These are phyloP conservation scores for Meloe dianella DNA, from an alignment of 2,888 invertebrate species.

Conservation along the genomic window DNA sequence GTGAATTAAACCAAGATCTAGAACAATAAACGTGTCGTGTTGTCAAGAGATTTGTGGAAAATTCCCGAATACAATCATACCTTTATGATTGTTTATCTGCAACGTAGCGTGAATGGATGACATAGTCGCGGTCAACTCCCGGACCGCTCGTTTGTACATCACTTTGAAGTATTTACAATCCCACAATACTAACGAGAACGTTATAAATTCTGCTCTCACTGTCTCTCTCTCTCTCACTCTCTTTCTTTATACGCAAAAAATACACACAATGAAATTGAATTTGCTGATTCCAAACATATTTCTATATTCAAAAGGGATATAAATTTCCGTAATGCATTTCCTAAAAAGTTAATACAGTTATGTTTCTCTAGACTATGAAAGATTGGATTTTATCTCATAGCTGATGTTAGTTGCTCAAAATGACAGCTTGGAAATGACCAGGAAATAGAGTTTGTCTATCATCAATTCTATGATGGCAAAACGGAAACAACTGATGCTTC, in stretches of 20 bases:
- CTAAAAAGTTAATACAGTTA: not conserved
- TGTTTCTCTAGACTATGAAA: constrained; percentile 25
- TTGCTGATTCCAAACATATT: constrained; percentile 30
- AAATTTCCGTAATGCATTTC: constrained; percentile 6
- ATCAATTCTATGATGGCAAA: constrained; percentile 40
- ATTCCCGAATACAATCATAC: constrained; percentile 29
- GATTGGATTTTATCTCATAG: constrained; percentile 38
- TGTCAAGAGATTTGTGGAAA: constrained; percentile 17
- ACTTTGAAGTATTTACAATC: constrained; percentile 50
- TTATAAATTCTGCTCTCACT: constrained; percentile 43
- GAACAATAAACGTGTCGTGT: not conserved
- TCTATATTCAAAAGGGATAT: not conserved
- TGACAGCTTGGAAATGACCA: constrained; percentile 49
- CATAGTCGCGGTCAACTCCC: constrained; percentile 44
- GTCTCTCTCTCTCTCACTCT: too few species aligned
- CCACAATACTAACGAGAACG: constrained; percentile 44
- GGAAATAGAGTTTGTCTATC: constrained; percentile 51
- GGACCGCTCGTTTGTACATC: constrained; percentile 48
- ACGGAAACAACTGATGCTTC: constrained; percentile 34
- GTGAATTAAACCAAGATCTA: not conserved
- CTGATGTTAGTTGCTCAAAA: constrained; percentile 28
- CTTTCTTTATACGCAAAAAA: constrained; percentile 36
- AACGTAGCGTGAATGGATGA: constrained; percentile 42
- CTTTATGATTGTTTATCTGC: constrained; percentile 44
- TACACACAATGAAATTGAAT: constrained; percentile 39